phyloP scores from a whole-genome alignment of 2,888 invertebrate species.

The Melinopterus prodromus region DNA sequence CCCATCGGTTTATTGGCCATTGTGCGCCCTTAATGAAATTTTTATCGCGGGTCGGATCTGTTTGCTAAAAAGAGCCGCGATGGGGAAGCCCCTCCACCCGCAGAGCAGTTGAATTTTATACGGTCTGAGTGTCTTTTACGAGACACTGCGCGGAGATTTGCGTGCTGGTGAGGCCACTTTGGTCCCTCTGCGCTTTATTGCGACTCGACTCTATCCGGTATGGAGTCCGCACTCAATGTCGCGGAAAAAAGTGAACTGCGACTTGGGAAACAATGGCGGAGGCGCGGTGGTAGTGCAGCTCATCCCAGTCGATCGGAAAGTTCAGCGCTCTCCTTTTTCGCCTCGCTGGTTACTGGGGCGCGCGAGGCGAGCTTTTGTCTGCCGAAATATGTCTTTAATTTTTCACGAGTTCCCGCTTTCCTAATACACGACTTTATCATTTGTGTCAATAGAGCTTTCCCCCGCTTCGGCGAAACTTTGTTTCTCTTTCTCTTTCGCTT shows the following conservation, averaged over 20 bases:
- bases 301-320: too few species aligned
- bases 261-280: neutral
- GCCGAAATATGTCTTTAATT: neutral
- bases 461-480: too few species aligned
- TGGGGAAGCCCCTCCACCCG: neutral
- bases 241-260: neutral
- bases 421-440: neutral
- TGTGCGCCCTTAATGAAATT: constrained; percentile 23
- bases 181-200: neutral
- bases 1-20: constrained; percentile 20
- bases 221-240: neutral
- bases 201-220: neutral
- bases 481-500: too few species aligned
- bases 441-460: too few species aligned
- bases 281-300: neutral
- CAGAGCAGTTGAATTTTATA: neutral
- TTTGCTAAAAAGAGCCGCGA: constrained; percentile 18
- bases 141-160: neutral
- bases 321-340: too few species aligned
- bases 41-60: constrained; percentile 22
- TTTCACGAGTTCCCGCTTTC: neutral
- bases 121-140: neutral
- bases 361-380: too few species aligned
- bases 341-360: too few species aligned
- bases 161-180: neutral